These are phyloP conservation scores for Ormia ochracea DNA, from an alignment of 2,888 invertebrate genomes.

Conservation along the genomic window DNA sequence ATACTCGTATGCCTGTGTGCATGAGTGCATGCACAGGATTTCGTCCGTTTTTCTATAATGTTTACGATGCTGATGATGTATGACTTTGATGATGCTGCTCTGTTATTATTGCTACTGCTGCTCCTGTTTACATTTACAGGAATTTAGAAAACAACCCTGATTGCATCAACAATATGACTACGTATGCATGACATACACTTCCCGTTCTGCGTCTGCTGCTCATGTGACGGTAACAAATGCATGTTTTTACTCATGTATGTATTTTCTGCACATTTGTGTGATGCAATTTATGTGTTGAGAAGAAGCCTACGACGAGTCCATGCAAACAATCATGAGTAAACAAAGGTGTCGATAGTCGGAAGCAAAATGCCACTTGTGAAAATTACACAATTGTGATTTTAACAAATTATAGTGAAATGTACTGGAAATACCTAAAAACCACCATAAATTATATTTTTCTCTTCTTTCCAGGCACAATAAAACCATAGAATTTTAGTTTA, in stretches of 20 bases:
- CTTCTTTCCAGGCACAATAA: neutral
- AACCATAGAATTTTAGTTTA: neutral
- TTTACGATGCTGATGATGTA: conserved; percentile 59
- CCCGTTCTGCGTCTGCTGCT: neutral
- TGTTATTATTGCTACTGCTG: conserved; percentile 9
- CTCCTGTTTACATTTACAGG: conserved; percentile 38
- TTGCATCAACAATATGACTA: conserved; percentile 43
- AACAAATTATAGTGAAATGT: conserved; percentile 62
- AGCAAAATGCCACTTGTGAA: conserved; percentile 58
- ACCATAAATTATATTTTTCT: conserved; percentile 41
- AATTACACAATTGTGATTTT: conserved; percentile 62
- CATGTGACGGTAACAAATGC: neutral
- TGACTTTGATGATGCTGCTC: conserved; percentile 55
- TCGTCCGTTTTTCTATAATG: conserved; percentile 51
- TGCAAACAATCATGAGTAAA: conserved; percentile 46
- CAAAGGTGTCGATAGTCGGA: conserved; percentile 60
- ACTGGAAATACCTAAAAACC: conserved; percentile 58
- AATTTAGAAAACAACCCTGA: conserved; percentile 49
- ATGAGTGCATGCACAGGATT: conserved; percentile 12
- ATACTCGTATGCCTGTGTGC: too few relatives aligned
- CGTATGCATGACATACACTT: conserved; percentile 2
- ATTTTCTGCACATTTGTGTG: too few relatives aligned
- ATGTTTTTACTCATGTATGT: neutral
- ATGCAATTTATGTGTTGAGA: neutral
- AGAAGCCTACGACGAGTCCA: neutral